These are phyloP conservation scores for Poeciliopsis presidionis DNA, from an alignment of 2,797 vertebrate species.

Conservation along the genomic window DNA sequence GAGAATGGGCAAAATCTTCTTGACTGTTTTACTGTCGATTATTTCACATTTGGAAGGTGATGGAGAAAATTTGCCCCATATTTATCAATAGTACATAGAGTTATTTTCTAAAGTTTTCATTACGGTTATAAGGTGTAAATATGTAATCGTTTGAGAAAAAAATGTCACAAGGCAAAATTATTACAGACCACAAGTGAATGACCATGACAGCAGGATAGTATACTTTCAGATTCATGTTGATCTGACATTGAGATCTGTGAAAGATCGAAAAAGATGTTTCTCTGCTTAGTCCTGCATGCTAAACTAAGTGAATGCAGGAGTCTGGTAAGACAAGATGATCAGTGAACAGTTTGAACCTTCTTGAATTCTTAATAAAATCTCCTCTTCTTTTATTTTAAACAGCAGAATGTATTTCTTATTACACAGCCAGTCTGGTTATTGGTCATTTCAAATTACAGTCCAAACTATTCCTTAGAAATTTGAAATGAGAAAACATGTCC, in stretches of 20 bases:
- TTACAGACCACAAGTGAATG: neutral
- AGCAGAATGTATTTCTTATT: neutral
- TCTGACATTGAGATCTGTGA: neutral
- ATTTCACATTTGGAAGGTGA: neutral
- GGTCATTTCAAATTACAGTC: neutral
- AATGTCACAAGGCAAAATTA: neutral
- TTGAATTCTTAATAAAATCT: neutral
- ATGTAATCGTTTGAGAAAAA: neutral
- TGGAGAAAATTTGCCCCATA: neutral
- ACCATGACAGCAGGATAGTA: neutral
- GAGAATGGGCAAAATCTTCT: neutral
- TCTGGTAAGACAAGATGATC: neutral
- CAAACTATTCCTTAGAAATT: neutral
- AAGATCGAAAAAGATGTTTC: neutral
- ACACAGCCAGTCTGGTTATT: neutral
- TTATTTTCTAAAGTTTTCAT: too few species aligned
- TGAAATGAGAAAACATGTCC: neutral
- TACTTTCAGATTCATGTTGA: neutral
- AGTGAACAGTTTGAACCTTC: neutral
- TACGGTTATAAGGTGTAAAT: neutral
- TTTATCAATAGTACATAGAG: neutral
- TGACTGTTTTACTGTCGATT: too few species aligned
- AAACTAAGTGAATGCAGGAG: neutral
- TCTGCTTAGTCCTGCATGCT: neutral
- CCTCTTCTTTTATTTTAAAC: neutral